phyloP scores from a whole-genome alignment of 2,113 vertebrate genomes.

The Numenius arquata region DNA sequence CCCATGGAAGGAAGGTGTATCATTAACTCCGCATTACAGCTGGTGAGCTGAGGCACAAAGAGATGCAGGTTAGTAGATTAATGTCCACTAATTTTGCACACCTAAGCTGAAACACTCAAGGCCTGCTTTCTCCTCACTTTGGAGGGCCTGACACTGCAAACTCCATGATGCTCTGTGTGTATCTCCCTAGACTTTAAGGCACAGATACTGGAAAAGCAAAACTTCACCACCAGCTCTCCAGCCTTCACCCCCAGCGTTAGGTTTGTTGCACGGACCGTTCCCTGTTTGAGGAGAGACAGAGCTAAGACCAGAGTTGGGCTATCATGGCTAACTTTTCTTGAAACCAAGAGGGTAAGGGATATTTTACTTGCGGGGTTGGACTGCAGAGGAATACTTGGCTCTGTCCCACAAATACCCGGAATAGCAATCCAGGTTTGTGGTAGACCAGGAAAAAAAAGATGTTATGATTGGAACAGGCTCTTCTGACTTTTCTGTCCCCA shows the following conservation, averaged over 20 bases:
- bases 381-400: neutral
- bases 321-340: neutral
- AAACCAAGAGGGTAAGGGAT: neutral
- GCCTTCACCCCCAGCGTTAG: neutral
- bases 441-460: neutral
- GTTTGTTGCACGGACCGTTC: rapidly evolving
- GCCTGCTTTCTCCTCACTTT: neutral
- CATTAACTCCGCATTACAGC: neutral
- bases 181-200: neutral
- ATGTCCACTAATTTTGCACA: constrained; percentile 12
- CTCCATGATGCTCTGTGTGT: neutral
- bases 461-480: neutral
- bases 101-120: neutral
- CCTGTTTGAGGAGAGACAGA: neutral
- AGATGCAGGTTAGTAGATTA: constrained; percentile 23
- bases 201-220: neutral
- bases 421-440: neutral
- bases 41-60: constrained; percentile 13
- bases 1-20: neutral
- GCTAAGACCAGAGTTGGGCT: neutral
- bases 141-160: neutral
- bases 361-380: neutral
- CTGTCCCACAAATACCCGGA: neutral
- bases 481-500: neutral
- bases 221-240: neutral